Conservation (phyloP, 2,113 vertebrate species). For the Pollimyrus isidori region DNA sequence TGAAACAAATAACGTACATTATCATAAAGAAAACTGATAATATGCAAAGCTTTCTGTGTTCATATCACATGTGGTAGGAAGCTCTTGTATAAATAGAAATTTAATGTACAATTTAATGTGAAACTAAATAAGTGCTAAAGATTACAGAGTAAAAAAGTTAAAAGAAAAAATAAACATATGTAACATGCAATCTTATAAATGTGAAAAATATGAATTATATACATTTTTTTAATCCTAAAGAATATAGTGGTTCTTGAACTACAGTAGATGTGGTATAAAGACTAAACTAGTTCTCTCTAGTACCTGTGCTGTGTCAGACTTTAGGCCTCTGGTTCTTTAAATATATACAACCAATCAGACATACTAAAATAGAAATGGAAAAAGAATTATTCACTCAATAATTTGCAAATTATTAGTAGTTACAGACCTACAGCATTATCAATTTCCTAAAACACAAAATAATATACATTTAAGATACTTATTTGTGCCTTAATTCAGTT, state of each 20-base stretch:
- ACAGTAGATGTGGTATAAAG: conserved; percentile 6
- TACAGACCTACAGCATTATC: conserved; percentile 8
- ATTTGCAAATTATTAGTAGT: background rate
- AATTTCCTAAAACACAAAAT: conserved; percentile 10
- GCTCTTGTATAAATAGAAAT: conserved; percentile 3
- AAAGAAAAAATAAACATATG: background rate
- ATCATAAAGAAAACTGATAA: background rate
- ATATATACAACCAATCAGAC: background rate
- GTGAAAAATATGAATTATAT: background rate
- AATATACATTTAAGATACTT: background rate
- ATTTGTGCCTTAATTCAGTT: conserved; percentile 11
- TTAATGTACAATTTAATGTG: background rate
- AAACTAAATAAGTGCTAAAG: background rate
- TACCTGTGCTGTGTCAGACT: conserved; percentile 10
- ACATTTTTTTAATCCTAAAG: background rate
- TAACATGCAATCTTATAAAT: background rate
- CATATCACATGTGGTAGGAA: background rate
- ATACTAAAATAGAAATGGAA: conserved; percentile 5
- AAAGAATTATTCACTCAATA: background rate
- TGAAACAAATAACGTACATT: background rate
- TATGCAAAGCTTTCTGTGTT: background rate
- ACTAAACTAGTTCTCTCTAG: conserved; percentile 7
- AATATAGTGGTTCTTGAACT: background rate
- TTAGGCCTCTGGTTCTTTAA: background rate
- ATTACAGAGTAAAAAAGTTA: background rate